phyloP scores from a whole-genome alignment of 2,113 vertebrate species.

The Thalassarche chlororhynchos region DNA sequence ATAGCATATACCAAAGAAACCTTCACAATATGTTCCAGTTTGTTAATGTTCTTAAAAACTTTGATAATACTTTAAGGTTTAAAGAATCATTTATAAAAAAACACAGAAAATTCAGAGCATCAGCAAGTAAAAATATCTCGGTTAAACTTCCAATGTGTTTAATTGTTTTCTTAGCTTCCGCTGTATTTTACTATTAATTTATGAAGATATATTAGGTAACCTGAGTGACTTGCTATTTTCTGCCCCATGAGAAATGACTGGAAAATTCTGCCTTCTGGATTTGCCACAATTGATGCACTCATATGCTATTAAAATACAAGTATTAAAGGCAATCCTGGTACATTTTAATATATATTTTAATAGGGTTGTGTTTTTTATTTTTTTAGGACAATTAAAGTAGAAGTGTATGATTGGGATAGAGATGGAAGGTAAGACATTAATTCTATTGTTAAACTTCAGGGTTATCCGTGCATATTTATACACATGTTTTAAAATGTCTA shows the following conservation, averaged over 20 bases:
- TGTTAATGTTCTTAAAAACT: neutral
- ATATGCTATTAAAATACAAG: neutral
- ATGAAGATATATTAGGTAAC: neutral
- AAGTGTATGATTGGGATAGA: slow-evolving; percentile 95
- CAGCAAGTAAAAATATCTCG: neutral
- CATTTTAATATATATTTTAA: neutral
- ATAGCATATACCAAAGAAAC: neutral
- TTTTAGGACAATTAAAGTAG: slow-evolving; percentile 91
- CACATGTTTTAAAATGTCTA: neutral
- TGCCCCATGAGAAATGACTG: neutral
- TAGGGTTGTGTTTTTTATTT: neutral
- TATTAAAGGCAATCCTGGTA: neutral
- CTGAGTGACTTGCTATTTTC: neutral
- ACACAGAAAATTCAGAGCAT: neutral
- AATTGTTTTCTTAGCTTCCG: neutral
- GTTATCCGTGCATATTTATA: neutral
- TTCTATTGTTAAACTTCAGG: neutral
- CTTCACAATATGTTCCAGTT: neutral
- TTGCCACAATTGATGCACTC: neutral
- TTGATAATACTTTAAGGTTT: neutral
- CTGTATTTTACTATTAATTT: neutral
- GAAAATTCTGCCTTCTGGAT: neutral
- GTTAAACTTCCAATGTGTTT: neutral
- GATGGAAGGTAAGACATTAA: slow-evolving; percentile 85
- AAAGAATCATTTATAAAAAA: neutral